Conservation (phyloP, 2,113 vertebrate species). For the Saimiri boliviensis region DNA sequence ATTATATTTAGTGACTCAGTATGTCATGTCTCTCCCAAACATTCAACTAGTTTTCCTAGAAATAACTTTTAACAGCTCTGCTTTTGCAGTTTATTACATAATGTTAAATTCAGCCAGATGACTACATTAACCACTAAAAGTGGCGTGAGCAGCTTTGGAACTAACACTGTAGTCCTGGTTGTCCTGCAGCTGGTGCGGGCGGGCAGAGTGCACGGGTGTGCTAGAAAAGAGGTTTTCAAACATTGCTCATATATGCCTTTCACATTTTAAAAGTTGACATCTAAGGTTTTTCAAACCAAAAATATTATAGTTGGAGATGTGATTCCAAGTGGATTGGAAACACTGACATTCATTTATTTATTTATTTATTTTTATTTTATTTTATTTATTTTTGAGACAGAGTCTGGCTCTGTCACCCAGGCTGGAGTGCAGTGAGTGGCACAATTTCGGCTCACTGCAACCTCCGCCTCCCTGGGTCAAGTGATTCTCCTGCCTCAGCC, state of each 20-base stretch:
- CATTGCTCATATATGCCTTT: not conserved
- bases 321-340: not conserved
- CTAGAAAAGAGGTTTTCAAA: not conserved
- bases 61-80: not conserved
- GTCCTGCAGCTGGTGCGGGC: rapidly evolving
- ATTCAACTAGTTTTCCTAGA: not conserved
- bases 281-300: not conserved
- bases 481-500: too few relatives aligned
- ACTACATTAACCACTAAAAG: not conserved
- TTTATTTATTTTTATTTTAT: too few relatives aligned
- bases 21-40: not conserved
- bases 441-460: too few relatives aligned
- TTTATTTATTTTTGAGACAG: too few relatives aligned
- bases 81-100: not conserved
- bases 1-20: not conserved
- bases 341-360: too few relatives aligned
- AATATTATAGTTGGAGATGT: not conserved
- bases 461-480: too few relatives aligned
- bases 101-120: not conserved
- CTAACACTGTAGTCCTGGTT: not conserved
- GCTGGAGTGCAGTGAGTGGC: too few relatives aligned
- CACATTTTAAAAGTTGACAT: not conserved
- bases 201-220: not conserved
- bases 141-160: not conserved
- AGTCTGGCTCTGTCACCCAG: too few relatives aligned